A percentile compares a stretch with the other conserved stretches of the same genome.
Conservation (phyloP, 2,797 vertebrate genomes). For the Sparidentex hasta region DNA sequence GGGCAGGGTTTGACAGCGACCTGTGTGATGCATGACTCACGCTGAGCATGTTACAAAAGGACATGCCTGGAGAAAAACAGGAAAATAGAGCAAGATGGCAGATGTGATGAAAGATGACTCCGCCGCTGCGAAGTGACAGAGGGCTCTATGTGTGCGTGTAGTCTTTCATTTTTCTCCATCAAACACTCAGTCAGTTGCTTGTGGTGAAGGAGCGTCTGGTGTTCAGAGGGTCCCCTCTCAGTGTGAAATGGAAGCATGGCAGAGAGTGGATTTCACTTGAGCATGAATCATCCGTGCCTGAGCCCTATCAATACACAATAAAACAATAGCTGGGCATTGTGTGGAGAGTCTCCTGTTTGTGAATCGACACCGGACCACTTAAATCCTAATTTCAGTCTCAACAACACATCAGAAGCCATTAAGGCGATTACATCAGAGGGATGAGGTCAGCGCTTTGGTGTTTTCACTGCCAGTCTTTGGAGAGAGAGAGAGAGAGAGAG, state of each 20-base stretch:
- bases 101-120: slow-evolving; percentile 60
- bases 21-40: slow-evolving; percentile 66
- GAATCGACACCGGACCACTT: slow-evolving; percentile 57
- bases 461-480: slow-evolving; percentile 66
- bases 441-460: slow-evolving; percentile 73
- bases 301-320: slow-evolving; percentile 11
- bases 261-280: slow-evolving; percentile 19
- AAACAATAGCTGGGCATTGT: slow-evolving; percentile 35
- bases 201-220: slow-evolving; percentile 33
- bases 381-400: slow-evolving; percentile 60
- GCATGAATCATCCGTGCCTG: slow-evolving; percentile 29
- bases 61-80: slow-evolving; percentile 64
- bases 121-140: slow-evolving; percentile 32
- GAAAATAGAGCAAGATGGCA: slow-evolving; percentile 46
- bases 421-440: slow-evolving; percentile 68
- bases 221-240: slow-evolving; percentile 15
- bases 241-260: slow-evolving; percentile 18
- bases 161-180: slow-evolving; percentile 61
- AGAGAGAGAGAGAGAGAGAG: slow-evolving; percentile 37
- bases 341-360: slow-evolving; percentile 32
- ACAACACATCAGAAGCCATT: slow-evolving; percentile 64
- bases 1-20: slow-evolving; percentile 43
- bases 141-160: slow-evolving; percentile 17
- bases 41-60: slow-evolving; percentile 56
- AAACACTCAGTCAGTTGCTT: slow-evolving; percentile 40